phyloP scores from a whole-genome alignment of 2,113 vertebrate species.

The Hippocampus zosterae region DNA sequence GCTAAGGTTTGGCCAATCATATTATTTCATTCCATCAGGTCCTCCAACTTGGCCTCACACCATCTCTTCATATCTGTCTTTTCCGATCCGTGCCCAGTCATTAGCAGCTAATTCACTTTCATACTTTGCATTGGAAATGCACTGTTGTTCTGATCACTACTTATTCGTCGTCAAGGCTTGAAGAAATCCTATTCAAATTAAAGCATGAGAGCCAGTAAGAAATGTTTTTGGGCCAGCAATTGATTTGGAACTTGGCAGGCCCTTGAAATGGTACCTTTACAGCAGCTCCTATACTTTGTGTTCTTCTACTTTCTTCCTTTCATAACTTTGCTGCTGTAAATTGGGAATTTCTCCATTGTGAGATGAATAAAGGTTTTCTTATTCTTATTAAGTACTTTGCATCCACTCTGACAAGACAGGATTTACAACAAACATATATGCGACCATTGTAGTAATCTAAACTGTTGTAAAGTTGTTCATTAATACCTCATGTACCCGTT shows the following conservation, averaged over 20 bases:
- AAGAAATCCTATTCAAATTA: not conserved
- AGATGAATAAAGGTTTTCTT: too few relatives aligned
- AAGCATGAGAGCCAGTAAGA: not conserved
- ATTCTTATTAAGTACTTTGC: not conserved
- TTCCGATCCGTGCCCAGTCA: not conserved
- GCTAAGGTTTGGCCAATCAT: conserved; percentile 17
- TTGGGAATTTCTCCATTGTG: too few relatives aligned
- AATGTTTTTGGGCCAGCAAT: not conserved
- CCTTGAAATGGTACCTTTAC: not conserved
- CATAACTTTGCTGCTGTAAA: too few relatives aligned
- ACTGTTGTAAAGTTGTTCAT: too few relatives aligned
- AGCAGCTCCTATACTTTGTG: too few relatives aligned
- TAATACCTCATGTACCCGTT: too few relatives aligned
- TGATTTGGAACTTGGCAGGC: not conserved
- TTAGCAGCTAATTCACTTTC: not conserved
- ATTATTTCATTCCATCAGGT: conserved; percentile 25
- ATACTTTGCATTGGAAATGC: not conserved
- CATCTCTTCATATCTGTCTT: conserved; percentile 3
- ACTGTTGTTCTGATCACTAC: not conserved
- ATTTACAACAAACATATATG: not conserved
- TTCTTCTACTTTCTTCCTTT: too few relatives aligned
- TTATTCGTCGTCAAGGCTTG: not conserved
- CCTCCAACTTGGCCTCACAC: conserved; percentile 22
- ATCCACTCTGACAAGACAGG: not conserved
- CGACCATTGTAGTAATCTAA: too few relatives aligned